phyloP scores from a whole-genome alignment of 2,797 vertebrate species.

The Limnodromus scolopaceus region DNA sequence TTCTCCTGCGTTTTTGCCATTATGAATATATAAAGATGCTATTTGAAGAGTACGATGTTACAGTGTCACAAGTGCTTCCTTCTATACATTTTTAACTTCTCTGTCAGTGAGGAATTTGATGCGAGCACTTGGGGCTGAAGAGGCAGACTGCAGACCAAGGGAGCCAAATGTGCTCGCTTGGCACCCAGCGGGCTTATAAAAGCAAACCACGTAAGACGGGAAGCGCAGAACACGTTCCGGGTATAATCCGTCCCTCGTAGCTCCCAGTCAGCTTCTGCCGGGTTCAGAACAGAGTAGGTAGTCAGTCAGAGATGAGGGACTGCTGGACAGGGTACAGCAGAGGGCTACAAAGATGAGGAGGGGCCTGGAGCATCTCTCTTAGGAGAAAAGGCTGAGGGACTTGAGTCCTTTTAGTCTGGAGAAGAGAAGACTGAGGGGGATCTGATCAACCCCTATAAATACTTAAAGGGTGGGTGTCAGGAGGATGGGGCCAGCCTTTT shows the following conservation, averaged over 20 bases:
- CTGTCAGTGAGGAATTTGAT: neutral
- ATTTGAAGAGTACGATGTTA: neutral
- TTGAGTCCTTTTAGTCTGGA: too few relatives aligned
- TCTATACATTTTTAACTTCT: neutral
- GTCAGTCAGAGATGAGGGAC: neutral
- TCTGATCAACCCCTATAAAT: too few relatives aligned
- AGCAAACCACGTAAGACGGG: neutral
- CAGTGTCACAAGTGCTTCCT: neutral
- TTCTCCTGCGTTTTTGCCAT: neutral
- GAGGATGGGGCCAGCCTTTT: too few relatives aligned
- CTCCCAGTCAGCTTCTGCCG: neutral
- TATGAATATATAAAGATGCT: neutral
- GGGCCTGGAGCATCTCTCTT: too few relatives aligned
- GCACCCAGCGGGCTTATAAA: neutral
- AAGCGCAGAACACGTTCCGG: rapidly evolving
- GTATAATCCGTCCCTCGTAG: neutral
- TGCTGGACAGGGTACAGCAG: too few relatives aligned
- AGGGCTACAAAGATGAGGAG: too few relatives aligned
- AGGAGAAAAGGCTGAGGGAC: too few relatives aligned
- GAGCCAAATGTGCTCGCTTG: neutral
- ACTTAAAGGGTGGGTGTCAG: too few relatives aligned
- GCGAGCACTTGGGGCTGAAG: neutral
- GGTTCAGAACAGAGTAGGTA: neutral
- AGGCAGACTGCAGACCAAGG: neutral
- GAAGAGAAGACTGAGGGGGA: too few relatives aligned